Conservation (phyloP, 2,113 vertebrate genomes). For the Lophotis ruficrista region DNA sequence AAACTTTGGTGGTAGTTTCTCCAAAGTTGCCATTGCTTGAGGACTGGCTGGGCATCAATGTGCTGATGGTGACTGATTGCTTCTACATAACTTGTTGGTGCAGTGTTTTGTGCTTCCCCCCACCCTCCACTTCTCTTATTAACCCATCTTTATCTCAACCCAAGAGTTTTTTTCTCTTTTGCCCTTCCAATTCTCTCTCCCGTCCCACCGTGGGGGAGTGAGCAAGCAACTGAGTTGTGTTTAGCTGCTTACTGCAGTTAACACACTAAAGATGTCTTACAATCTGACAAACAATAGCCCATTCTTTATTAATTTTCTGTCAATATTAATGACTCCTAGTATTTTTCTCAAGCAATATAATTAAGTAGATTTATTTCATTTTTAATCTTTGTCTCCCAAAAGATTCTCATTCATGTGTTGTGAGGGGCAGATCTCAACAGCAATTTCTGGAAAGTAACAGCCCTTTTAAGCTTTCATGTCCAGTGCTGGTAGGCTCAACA, state of each 20-base stretch:
- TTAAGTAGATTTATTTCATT: not conserved
- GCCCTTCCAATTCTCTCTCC: not conserved
- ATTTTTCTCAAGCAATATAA: not conserved
- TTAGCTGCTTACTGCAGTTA: not conserved
- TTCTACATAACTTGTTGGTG: not conserved
- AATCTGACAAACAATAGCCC: not conserved
- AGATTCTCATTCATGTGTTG: not conserved
- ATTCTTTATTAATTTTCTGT: not conserved
- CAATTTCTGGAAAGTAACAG: not conserved
- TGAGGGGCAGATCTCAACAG: not conserved
- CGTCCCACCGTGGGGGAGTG: rapidly evolving
- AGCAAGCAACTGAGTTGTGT: rapidly evolving
- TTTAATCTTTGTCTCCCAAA: not conserved
- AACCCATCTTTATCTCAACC: not conserved
- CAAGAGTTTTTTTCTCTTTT: not conserved
- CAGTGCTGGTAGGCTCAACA: not conserved
- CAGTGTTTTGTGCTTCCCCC: rapidly evolving
- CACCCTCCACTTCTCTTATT: not conserved
- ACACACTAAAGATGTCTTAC: not conserved
- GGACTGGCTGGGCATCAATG: not conserved
- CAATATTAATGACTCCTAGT: not conserved
- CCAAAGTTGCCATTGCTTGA: not conserved
- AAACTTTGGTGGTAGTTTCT: not conserved
- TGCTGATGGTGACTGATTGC: not conserved
- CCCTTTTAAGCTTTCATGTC: not conserved